phyloP scores from a whole-genome alignment of 2,797 vertebrate genomes.

The Thamnophis elegans region DNA sequence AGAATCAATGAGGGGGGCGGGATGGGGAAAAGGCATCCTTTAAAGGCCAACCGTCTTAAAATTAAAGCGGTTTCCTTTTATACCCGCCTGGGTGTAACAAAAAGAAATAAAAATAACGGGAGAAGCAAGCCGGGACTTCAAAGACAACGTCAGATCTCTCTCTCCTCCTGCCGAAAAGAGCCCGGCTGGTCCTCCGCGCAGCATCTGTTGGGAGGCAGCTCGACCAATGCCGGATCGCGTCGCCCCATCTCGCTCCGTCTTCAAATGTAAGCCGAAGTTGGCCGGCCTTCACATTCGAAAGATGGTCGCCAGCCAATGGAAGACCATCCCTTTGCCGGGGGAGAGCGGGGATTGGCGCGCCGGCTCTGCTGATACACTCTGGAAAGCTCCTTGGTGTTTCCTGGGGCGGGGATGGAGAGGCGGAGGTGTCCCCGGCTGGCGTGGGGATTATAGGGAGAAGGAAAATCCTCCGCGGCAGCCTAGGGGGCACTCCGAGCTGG shows the following conservation, averaged over 20 bases:
- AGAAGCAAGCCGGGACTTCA: not conserved
- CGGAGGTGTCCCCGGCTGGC: not conserved
- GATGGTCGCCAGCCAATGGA: constrained; percentile 21
- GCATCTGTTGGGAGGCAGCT: not conserved
- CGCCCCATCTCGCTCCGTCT: not conserved
- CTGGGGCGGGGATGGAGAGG: not conserved
- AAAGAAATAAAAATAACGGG: not conserved
- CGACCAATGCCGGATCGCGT: not conserved
- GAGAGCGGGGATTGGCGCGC: constrained; percentile 18
- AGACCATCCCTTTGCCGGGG: too few species aligned
- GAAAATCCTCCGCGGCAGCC: not conserved
- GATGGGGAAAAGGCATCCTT: not conserved
- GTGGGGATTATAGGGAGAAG: not conserved
- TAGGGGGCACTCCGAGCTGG: not conserved
- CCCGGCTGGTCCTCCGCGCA: not conserved
- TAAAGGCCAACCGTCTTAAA: not conserved
- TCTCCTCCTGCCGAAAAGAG: not conserved
- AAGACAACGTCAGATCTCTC: not conserved
- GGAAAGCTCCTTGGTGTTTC: constrained; percentile 1
- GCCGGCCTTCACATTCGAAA: constrained; percentile 20
- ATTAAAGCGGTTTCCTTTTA: not conserved
- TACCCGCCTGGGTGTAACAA: too few species aligned
- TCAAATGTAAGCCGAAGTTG: not conserved
- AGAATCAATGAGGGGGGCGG: not conserved
- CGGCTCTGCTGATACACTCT: constrained; percentile 13